phyloP scores from a whole-genome alignment of 2,797 vertebrate genomes.

The Tragopan temminckii region DNA sequence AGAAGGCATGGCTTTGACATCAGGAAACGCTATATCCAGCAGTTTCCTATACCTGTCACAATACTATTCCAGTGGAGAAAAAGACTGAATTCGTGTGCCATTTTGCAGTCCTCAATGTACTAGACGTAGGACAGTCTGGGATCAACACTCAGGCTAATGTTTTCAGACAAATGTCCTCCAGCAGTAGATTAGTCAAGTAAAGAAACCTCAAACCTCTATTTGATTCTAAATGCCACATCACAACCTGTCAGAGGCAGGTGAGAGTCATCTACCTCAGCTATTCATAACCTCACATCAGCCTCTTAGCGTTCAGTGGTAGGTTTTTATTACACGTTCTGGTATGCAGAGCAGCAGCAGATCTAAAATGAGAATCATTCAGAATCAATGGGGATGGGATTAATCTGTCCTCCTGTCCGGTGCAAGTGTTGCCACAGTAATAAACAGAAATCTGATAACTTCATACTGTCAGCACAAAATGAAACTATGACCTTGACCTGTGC shows the following conservation, averaged over 20 bases:
- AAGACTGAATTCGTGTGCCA: slow-evolving; percentile 31
- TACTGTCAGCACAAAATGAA: slow-evolving; percentile 77
- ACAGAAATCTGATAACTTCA: slow-evolving; percentile 78
- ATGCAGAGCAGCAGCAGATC: slow-evolving; percentile 53
- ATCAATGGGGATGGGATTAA: slow-evolving; percentile 60
- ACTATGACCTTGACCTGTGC: slow-evolving; percentile 77
- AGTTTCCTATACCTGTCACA: neutral
- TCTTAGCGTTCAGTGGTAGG: neutral
- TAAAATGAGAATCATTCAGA: slow-evolving; percentile 63
- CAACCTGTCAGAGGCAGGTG: neutral
- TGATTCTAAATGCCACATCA: neutral
- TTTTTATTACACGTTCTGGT: slow-evolving; percentile 49
- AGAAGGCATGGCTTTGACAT: neutral
- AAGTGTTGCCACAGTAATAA: slow-evolving; percentile 70
- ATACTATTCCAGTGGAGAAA: too few relatives aligned
- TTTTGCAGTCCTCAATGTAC: neutral
- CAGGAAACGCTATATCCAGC: neutral
- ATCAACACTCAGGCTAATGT: neutral
- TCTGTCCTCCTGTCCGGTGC: slow-evolving; percentile 60
- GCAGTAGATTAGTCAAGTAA: neutral
- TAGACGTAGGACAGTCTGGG: neutral
- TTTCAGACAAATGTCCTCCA: neutral
- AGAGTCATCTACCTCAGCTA: neutral
- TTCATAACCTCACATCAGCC: neutral
- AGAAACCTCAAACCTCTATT: neutral